A percentile compares a stretch with the other conserved stretches of the same genome.
phyloP scores from a whole-genome alignment of 2,113 vertebrate genomes.

The Amia ocellicauda region DNA sequence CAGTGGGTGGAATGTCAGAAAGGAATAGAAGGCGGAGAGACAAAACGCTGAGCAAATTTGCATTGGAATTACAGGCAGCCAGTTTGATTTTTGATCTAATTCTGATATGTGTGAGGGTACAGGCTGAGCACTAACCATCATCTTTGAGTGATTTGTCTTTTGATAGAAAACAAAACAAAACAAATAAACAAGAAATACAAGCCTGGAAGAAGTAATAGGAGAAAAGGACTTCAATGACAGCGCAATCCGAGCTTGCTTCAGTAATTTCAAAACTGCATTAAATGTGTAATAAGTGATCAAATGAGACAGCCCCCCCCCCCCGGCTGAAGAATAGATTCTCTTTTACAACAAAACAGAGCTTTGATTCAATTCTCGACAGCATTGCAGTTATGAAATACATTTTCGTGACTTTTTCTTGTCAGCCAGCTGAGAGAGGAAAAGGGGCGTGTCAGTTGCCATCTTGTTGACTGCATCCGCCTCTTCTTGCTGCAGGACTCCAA shows the following conservation, averaged over 20 bases:
- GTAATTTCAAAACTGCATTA: constrained; percentile 70
- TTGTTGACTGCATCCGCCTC: too few species aligned
- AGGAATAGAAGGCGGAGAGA: constrained; percentile 61
- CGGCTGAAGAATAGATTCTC: constrained; percentile 51
- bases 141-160: constrained; percentile 65
- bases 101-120: constrained; percentile 55
- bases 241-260: constrained; percentile 58
- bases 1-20: constrained; percentile 2
- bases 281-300: constrained; percentile 74
- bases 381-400: constrained; percentile 48
- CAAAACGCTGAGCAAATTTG: constrained; percentile 59
- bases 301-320: constrained; percentile 55
- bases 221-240: constrained; percentile 62
- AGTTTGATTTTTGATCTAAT: constrained; percentile 53
- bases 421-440: constrained; percentile 43
- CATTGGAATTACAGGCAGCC: constrained; percentile 58
- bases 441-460: too few species aligned
- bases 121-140: constrained; percentile 68
- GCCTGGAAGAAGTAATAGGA: constrained; percentile 66
- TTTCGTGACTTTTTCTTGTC: constrained; percentile 52
- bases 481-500: too few species aligned
- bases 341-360: constrained; percentile 63
- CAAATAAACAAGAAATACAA: constrained; percentile 63
- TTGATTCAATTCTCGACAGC: constrained; percentile 52
- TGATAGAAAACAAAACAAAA: constrained; percentile 32